Evolutionary conservation across 2,888 invertebrate genomes (phyloP), one percentile per base, ranked within the genome.

Genomic region (Neocrepidodera transversa): DNA sequence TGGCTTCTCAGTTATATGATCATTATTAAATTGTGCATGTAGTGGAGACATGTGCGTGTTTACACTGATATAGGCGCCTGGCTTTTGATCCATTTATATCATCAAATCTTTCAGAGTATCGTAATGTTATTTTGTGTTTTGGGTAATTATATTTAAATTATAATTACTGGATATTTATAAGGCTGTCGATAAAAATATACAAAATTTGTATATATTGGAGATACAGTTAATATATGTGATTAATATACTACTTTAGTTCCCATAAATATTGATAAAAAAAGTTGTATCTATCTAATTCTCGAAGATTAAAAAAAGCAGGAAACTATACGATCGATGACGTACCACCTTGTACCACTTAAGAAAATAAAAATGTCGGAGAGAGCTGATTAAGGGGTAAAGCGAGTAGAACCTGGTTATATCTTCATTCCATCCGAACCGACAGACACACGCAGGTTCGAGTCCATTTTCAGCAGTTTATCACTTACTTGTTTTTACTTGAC

Each of bases 401-500:
- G 54, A 45, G 65, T 64, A 70, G 71, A 67, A 73, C 66, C 65
- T 71, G 74, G 76, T 77, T 75, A 78, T 71, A 74, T 77, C 78
- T 78, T 77, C 76, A 78, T 78, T 73, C 70, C 69, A 69, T 70
- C 66, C 72, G 54, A 54, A 54, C 54, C 74, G 74, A 73, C 73
- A 74, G 72, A 75, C 74, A 73, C 77, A 77, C 74, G 75, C 75
- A 76, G 76, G 75, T 76, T 75, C 73, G 72, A 75, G 75, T 77
- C 76, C 77, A 74, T 78, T 78, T 79, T 77, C 75, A 78, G 76
- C 78, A 78, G 76, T 79, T 79, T 79, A 79, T 79, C 79, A 79
- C 79, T 76, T 76, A 74, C 77, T 79, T 80, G 80, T 80, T 79
- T 78, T 69, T 72, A 73, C 74, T 74, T 79, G 79, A 79, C 79